These are phyloP conservation scores for Planococcus citri DNA, from an alignment of 1,140 invertebrate genomes.

Conservation along the genomic window DNA sequence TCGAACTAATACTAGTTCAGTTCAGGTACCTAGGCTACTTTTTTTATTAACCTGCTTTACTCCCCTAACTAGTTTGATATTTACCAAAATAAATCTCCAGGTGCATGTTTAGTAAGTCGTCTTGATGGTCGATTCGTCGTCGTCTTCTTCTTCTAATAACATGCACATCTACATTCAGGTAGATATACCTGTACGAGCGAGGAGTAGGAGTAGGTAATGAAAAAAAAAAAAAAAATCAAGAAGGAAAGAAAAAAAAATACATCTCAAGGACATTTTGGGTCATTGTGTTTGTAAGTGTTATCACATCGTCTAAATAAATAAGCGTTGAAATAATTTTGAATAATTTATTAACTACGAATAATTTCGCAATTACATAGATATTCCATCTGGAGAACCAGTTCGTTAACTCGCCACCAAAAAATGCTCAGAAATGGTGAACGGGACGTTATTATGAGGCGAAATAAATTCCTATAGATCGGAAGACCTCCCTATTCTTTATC, in stretches of 20 bases:
- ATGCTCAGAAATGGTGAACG: too few relatives aligned
- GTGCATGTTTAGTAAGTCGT: neutral
- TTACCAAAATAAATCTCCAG: constrained; percentile 7
- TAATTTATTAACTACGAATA: neutral
- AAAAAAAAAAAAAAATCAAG: neutral
- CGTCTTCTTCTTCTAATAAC: too few relatives aligned
- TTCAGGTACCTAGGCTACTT: too few relatives aligned
- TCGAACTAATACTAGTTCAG: too few relatives aligned
- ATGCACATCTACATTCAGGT: too few relatives aligned
- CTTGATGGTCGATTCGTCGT: too few relatives aligned
- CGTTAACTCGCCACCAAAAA: neutral
- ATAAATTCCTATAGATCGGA: too few relatives aligned
- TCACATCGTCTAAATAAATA: constrained; percentile 4
- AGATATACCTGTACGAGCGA: too few relatives aligned
- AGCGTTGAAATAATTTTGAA: neutral
- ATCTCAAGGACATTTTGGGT: neutral
- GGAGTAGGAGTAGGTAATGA: too few relatives aligned
- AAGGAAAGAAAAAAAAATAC: neutral
- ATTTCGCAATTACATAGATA: constrained; percentile 7
- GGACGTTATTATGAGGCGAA: too few relatives aligned
- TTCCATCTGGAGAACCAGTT: neutral
- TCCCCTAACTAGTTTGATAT: neutral
- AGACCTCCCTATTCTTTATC: too few relatives aligned
- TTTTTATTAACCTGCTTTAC: neutral
- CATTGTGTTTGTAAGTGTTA: neutral